Base-by-base conservation (phyloP, 2,113 vertebrate genomes). In the Accipiter cooperii region DNA sequence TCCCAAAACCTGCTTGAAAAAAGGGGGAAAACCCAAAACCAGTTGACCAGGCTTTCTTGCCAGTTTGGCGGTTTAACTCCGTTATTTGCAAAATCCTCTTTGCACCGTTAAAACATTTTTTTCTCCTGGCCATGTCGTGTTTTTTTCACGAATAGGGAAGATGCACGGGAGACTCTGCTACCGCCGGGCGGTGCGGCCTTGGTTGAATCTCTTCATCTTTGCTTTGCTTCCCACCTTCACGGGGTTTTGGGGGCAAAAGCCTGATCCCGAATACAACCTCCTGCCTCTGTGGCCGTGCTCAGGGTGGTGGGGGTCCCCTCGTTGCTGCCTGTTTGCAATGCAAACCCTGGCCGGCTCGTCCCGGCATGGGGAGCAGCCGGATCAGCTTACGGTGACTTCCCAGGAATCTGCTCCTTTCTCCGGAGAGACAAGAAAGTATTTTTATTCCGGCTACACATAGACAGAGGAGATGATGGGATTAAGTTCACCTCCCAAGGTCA, bases 61-160 rank as follows among this genome's bases (percentile, higher is more conserved):
- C 57, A 14, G 13, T 22, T 28, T 5, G 52, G 73, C 1, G 5
- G 8, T n/a, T 93, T 18, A 51, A 40, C 57, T 34, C 58, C 7
- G 0, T 3, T 11, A 28, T 51, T 69, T 33, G 2, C 4, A 19
- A 63, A 69, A 71, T 44, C 57, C 34, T 46, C 61, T 47, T 8
- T 8, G 24, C 15, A 6, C 24, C 24, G 3, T 5, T 11, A 10
- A 24, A 49, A 6, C 5, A 3, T 19, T 21, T 52, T 52, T 47
- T 57, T 12, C 14, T 33, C 44, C 46, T 0, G 2, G 16, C 69
- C 20, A 1, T 0, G 34, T n/a, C 1, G 8, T 11, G 47, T 46
- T 11, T 55, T 55, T 34, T 22, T 25, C 44, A 28, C 4, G 0
- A 34, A 15, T 1, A 8, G 44, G 51, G 82, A 29, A 36, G 40